Base-by-base conservation (phyloP, 2,113 vertebrate genomes). In the Bungarus multicinctus region DNA sequence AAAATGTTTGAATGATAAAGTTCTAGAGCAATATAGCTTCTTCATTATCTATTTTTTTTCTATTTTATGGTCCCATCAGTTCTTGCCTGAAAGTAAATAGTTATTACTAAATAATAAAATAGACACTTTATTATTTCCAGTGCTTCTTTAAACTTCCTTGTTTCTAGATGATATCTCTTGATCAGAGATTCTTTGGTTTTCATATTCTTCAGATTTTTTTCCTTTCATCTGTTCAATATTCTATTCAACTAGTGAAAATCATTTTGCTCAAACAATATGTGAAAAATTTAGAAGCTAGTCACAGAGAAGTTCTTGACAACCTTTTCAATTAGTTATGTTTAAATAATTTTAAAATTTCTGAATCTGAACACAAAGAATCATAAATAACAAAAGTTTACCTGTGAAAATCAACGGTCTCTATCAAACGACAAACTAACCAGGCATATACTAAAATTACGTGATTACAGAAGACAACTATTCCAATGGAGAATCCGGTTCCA, bases 361-460 rank as follows among this genome's bases (percentile, higher is more conserved):
- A 58, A 27, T 39, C 3, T 60, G 5, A 91, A 9, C 6, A 69
- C 20, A 45, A 86, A 25, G 6, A 39, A 88, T 54, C 57, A 43
- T 54, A 64, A 89, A 57, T 39, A 2, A 90, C 27, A 85, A 8
- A 27, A 93, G 22, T 81, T 92, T 97, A 99, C 99, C 99, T 99
- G 98, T 99, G 99, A 10, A 99, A 99, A 0, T 99, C 99, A 47
- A 99, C 98, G 87, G 99, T 99, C 97, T 99, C 99, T 95, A 99
- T 92, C 95, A 99, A 97, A 81, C 99, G 99, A 94, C 98, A 92
- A 39, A 98, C 96, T 53, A 99, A 98, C 99, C 99, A 99, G 0
- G 98, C 99, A 99, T 99, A 99, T 25, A 99, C 98, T 22, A 99
- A 96, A 95, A 98, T 95, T 47, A 99, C 94, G 0, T 99, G 99